Evolutionary conservation across 2,888 invertebrate species (phyloP), one percentile per base, ranked within the genome.

Genomic region (Empis stercorea): DNA sequence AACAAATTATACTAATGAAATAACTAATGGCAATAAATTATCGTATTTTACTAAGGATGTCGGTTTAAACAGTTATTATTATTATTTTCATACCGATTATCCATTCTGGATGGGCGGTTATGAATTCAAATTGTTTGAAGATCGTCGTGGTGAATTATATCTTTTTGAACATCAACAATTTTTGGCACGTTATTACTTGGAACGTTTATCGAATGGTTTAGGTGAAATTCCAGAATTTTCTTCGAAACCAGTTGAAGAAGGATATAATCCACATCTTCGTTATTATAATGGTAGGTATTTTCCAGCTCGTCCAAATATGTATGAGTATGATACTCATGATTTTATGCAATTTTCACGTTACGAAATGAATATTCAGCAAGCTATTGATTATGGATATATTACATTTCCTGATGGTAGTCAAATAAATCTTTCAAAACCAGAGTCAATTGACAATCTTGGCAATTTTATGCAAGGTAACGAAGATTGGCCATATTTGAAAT

Each of bases 41-140:
- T 71, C 76, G 34, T 84, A 84, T 66, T 80, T 81, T 66, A 79
- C 78, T 32, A 81, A 84, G 60, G 84, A 84, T 58, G 70, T 83
- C 54, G 81, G 79, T 49, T 67, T 80, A 58, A 83, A 81, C 65
- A 60, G 75, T 1, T 81, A 73, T 66, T 82, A 83, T 70, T 78
- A 74, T 65, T 78, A 74, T 64, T 75, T 78, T 69, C 76, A 81
- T 58, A 60, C 73, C 51, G 73, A 76, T 49, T 73, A 73, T 58
- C 79, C 82, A 37, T 79, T 77, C 73, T 80, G 79, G 76, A 67
- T 80, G 61, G 70, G 72, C 43, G 73, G 74, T 46, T 67, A 74
- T 20, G 68, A 74, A 45, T 72, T 71, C 48, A 68, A 67, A 13
- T 48, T 70, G 40, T 54, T 68, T 15, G 76, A 75, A 57, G 73